Evolutionary conservation across 2,113 vertebrate genomes (phyloP).

Genomic region (Coptodon bakossiorum): DNA sequence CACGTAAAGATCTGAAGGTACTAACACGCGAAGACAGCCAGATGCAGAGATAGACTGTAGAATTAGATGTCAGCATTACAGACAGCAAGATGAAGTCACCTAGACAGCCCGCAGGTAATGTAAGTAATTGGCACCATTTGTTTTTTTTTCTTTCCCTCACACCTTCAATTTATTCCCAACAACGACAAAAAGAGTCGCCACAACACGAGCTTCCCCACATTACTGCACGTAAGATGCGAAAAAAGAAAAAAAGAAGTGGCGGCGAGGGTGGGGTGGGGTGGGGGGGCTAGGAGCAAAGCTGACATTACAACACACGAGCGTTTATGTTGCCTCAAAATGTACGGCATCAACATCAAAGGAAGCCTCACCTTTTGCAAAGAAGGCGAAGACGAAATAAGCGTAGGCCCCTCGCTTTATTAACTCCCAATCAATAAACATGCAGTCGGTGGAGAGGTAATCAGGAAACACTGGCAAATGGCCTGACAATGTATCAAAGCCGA

Average conservation of each 20-base stretch:
- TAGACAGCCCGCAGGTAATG: constrained; percentile 24
- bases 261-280: neutral
- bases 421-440: constrained; percentile 99
- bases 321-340: constrained; percentile 66
- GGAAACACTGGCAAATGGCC: constrained; percentile 95
- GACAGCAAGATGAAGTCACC: constrained; percentile 31
- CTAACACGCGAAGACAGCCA: constrained; percentile 6
- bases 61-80: constrained; percentile 35
- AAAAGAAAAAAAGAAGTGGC: neutral
- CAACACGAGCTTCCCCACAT: neutral
- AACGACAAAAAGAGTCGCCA: constrained; percentile 16
- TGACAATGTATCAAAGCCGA: constrained; percentile 97
- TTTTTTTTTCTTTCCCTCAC: constrained; percentile 21
- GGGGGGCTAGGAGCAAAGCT: constrained; percentile 31
- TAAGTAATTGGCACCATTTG: constrained; percentile 47
- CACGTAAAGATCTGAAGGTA: constrained; percentile 19
- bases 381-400: constrained; percentile 73
- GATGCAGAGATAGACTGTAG: constrained; percentile 19
- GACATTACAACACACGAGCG: constrained; percentile 38
- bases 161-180: constrained; percentile 32
- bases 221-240: neutral
- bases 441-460: constrained; percentile 92
- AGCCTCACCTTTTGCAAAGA: constrained; percentile 78
- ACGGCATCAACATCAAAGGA: constrained; percentile 90
- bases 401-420: constrained; percentile 85